Base-by-base conservation (phyloP, 1,140 invertebrate species). In the Microplitis mediator region DNA sequence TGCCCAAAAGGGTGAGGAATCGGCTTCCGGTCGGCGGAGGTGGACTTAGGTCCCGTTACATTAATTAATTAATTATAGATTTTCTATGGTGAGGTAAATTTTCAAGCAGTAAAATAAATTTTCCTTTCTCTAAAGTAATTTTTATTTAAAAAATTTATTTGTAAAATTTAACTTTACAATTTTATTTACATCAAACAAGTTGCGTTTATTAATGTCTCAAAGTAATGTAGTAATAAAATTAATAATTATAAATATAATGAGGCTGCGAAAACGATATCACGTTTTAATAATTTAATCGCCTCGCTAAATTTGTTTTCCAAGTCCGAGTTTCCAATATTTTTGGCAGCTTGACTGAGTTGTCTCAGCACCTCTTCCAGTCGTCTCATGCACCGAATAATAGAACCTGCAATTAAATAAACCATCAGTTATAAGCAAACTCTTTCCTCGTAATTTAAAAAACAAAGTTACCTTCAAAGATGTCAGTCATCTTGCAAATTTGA, bases 231-330 rank as follows among this genome's bases (percentile, higher is more conserved):
- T 23, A 23, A 23, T 23, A 23, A 23, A 23, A 23, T 23, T 23
- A 23, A 23, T 76, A 73, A 82, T 90, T 92, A 99, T 79, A 99
- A 91, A 89, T 99, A 99, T 11, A 99, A 90, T 86, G 97, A 98
- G 36, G 98, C 97, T 65, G 98, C 98, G 89, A 99, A 99, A 23
- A 99, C 96, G 87, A 99, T 99, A 84, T 99, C 98, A 77, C 98
- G 90, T 87, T 99, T 99, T 36, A 99, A 91, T 54, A 95, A 84
- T 81, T 94, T 93, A 69, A 99, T 97, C 5, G 94, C 95, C 82
- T 97, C 94, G 72, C 93, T 93, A 85, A 99, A 99, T 88, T 99
- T 99, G 77, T 95, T 94, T 88, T 99, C 97, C 72, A 99, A 88
- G 76, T 98, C 97, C 11, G 93, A 93, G 82, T 98, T 99, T 13